Percentiles rank a stretch among this genome's conserved stretches.
Conservation (phyloP, 1,140 invertebrate genomes). For the Cylas formicarius region DNA sequence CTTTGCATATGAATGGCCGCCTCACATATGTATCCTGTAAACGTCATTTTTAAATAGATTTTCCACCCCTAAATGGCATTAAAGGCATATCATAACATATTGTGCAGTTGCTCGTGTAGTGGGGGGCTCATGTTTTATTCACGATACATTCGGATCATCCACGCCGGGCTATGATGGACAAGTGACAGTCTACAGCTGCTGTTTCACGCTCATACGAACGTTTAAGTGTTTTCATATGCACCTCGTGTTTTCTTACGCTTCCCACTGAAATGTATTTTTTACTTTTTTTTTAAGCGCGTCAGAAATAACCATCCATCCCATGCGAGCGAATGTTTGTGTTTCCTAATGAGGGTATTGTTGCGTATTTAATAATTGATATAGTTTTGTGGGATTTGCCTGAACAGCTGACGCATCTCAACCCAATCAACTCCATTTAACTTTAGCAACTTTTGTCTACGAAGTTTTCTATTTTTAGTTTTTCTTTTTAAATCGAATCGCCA, state of each 20-base stretch:
- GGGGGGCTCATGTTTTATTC: conserved; percentile 38
- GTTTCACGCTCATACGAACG: conserved; percentile 30
- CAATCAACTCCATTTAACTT: too few relatives aligned
- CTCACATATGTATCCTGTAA: conserved; percentile 37
- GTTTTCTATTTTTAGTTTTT: too few relatives aligned
- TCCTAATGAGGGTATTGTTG: too few relatives aligned
- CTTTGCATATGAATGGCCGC: conserved; percentile 39
- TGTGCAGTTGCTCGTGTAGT: conserved; percentile 35
- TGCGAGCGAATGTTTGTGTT: background rate
- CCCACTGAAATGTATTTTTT: conserved; percentile 7
- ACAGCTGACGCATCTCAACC: too few relatives aligned
- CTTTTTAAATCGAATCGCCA: too few relatives aligned
- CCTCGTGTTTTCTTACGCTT: conserved; percentile 4
- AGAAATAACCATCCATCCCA: background rate
- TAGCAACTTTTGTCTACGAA: too few relatives aligned
- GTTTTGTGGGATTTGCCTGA: too few relatives aligned
- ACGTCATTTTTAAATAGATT: conserved; percentile 41
- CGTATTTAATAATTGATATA: too few relatives aligned
- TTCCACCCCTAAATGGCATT: conserved; percentile 37
- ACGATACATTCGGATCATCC: conserved; percentile 38
- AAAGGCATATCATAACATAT: conserved; percentile 39
- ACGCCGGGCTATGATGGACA: conserved; percentile 36
- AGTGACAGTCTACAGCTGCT: conserved; percentile 40
- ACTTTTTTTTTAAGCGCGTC: conserved; percentile 1
- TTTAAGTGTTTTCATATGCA: conserved; percentile 27